A percentile compares a stretch with the other conserved stretches of the same genome.
Evolutionary conservation across 2,113 vertebrate species (phyloP).

Genomic region (Excalfactoria chinensis): DNA sequence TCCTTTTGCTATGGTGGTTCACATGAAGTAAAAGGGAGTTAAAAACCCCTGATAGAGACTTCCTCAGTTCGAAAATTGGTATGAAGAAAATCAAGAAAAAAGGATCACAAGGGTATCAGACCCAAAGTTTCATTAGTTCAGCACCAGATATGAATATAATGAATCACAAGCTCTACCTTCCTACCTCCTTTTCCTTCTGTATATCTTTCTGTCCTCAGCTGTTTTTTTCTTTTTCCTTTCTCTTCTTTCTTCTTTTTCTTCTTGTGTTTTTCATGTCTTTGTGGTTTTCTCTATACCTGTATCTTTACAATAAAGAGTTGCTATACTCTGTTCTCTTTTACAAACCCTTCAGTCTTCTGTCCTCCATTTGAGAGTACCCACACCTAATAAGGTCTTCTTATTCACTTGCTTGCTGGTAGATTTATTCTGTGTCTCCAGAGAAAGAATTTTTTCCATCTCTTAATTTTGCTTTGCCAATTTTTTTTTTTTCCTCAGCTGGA

Average conservation of each 20-base stretch:
- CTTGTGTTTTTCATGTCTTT: background rate
- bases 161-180: background rate
- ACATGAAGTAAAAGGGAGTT: background rate
- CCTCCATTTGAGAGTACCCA: background rate
- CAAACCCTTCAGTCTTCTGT: background rate
- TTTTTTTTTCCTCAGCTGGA: background rate
- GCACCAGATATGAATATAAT: background rate
- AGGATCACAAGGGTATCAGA: background rate
- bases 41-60: background rate
- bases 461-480: background rate
- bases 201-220: background rate
- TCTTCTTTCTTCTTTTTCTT: background rate
- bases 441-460: background rate
- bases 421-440: background rate
- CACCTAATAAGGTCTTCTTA: rapidly evolving
- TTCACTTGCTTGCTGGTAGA: background rate
- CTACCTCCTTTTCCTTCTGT: background rate
- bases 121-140: background rate
- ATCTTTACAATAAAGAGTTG: background rate
- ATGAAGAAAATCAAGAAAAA: background rate
- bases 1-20: background rate
- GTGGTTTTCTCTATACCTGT: background rate
- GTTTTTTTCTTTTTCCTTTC: background rate
- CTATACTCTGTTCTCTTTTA: background rate
- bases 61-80: background rate